Base-by-base conservation (phyloP, 2,113 vertebrate genomes). In the Callipepla squamata region DNA sequence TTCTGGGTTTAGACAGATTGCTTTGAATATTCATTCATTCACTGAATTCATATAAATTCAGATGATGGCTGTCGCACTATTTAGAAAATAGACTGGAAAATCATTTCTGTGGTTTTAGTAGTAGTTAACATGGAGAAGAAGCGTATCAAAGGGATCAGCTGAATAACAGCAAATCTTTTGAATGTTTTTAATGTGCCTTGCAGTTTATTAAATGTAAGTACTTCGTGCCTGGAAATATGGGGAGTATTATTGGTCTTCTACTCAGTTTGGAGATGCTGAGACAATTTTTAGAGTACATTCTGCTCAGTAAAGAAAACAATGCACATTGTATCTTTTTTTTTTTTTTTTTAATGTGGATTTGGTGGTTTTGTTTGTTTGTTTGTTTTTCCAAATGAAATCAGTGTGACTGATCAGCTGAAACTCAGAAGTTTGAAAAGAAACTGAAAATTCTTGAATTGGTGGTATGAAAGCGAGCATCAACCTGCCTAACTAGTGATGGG, bases 21-120 rank as follows among this genome's bases (percentile, higher is more conserved):
- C 59, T 89, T 81, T 87, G 83, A 80, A 90, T 87, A 87, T 76
- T 92, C 77, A 83, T 70, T 61, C 45, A 38, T 22, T 61, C 45
- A 38, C 22, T 55, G 40, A 70, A 59, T 87, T 70, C 8, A 20
- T 59, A 55, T 90, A 83, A 79, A 82, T 90, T 83, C 38, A 59
- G 51, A 55, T 90, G 55, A 74, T 34, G n/a, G 40, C 38, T 83
- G 72, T 79, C 57, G 45, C 48, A 38, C 42, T 73, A 44, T 74
- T 89, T 82, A 83, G 82, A 87, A 89, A 81, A 79, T 19, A 83
- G 62, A 50, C 10, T 55, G 57, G 57, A 66, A 65, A 75, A 75
- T 65, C 58, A 77, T 81, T 81, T 81, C 17, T 1, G 0, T 62
- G 40, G n/a, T 73, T 87, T n/a, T 79, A 23, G 12, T 58, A 68